These are phyloP conservation scores for Premnoplex brunnescens DNA, from an alignment of 2,797 vertebrate species.

Conservation along the genomic window DNA sequence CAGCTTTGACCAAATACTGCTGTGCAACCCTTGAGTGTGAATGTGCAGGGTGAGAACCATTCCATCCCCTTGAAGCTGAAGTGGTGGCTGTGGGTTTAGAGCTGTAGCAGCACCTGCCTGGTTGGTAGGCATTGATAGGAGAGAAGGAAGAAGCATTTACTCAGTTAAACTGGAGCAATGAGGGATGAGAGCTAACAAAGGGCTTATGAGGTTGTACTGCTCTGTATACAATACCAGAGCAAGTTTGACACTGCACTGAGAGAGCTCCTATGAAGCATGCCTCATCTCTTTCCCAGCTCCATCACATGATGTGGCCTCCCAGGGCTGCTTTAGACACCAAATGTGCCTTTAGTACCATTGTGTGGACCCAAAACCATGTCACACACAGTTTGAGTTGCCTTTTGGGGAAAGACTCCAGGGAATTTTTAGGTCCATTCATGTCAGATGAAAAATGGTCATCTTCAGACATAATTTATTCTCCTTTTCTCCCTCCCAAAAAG, in stretches of 20 bases:
- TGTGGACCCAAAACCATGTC: neutral
- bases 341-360: neutral
- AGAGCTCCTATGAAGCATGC: neutral
- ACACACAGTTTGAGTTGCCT: neutral
- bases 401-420: neutral
- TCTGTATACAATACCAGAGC: neutral
- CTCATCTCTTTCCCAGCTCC: neutral
- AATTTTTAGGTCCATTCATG: neutral
- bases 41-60: neutral
- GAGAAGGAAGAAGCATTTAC: neutral
- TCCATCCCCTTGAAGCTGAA: neutral
- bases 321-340: neutral
- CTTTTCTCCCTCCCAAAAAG: neutral
- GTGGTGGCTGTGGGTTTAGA: neutral
- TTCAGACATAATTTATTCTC: neutral
- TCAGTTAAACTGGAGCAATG: neutral
- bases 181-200: neutral
- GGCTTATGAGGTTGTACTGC: neutral
- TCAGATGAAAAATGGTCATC: neutral
- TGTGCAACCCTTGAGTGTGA: neutral
- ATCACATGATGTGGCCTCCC: accelerated
- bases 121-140: neutral
- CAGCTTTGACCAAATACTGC: neutral
- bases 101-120: neutral
- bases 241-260: neutral